Evolutionary conservation across 2,113 vertebrate genomes (phyloP).

Genomic region (Cyprinodon tularosa): DNA sequence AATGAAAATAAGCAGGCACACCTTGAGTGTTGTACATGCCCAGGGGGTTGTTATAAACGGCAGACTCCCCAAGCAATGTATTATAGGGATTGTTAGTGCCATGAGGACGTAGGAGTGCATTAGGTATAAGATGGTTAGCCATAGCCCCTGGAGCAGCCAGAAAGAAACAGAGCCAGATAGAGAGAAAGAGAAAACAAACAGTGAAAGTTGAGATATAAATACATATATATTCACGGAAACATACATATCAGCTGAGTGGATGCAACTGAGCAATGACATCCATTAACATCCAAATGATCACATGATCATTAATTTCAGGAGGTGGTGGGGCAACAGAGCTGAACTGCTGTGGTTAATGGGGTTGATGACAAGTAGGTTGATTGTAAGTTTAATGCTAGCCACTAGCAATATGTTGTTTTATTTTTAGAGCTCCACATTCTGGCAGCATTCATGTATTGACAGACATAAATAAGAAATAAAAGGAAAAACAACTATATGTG

Average conservation of each 20-base stretch:
- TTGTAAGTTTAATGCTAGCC: slow-evolving; percentile 38
- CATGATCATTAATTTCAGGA: slow-evolving; percentile 63
- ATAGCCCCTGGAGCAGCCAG: slow-evolving; percentile 98
- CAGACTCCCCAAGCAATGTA: slow-evolving; percentile 99
- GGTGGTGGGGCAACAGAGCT: slow-evolving; percentile 44
- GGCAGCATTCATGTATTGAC: slow-evolving; percentile 19
- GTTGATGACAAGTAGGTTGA: slow-evolving; percentile 48
- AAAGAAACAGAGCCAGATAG: slow-evolving; percentile 85
- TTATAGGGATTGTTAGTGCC: slow-evolving; percentile 99
- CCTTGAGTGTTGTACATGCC: slow-evolving; percentile 99
- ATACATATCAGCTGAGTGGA: slow-evolving; percentile 94
- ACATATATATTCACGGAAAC: slow-evolving; percentile 71
- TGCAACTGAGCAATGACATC: slow-evolving; percentile 86
- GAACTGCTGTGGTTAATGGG: slow-evolving; percentile 60
- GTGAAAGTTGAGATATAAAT: slow-evolving; percentile 58
- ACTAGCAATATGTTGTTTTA: slow-evolving; percentile 21
- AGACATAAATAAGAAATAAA: slow-evolving; percentile 24
- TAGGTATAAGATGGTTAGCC: slow-evolving; percentile 99
- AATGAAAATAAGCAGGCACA: slow-evolving; percentile 89
- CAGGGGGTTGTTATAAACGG: slow-evolving; percentile 99
- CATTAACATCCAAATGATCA: slow-evolving; percentile 75
- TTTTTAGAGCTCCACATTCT: slow-evolving; percentile 36
- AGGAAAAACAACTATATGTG: slow-evolving; percentile 10
- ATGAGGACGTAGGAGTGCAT: slow-evolving; percentile 99
- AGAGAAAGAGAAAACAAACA: slow-evolving; percentile 31